phyloP scores from a whole-genome alignment of 2,888 invertebrate species.

The Drosophila conformis region DNA sequence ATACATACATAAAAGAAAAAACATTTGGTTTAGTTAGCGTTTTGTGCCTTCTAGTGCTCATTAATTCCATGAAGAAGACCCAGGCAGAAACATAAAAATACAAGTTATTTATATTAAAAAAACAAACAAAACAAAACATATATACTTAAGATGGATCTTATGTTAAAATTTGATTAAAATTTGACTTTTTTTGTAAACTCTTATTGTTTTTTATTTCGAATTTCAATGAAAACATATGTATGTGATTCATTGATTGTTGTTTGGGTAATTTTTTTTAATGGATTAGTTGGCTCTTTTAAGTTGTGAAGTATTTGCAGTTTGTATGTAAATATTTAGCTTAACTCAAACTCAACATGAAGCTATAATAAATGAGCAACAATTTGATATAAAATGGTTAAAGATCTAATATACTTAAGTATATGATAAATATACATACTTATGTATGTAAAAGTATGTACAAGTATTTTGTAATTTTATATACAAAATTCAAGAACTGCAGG shows the following conservation, averaged over 20 bases:
- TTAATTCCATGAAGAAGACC: conserved; percentile 58
- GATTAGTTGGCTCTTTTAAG: conserved; percentile 23
- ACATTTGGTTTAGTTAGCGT: conserved; percentile 66
- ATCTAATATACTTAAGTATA: conserved; percentile 41
- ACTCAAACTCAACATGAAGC: conserved; percentile 51
- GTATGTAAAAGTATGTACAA: conserved; percentile 57
- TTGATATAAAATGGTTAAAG: conserved; percentile 44
- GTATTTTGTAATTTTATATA: conserved; percentile 81
- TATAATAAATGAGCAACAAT: conserved; percentile 52
- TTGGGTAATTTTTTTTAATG: conserved; percentile 13
- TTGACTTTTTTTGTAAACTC: conserved; percentile 10
- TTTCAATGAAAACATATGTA: conserved; percentile 19
- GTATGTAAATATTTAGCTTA: conserved; percentile 70
- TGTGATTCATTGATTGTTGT: conserved; percentile 32
- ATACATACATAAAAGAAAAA: conserved; percentile 36
- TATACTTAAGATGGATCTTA: conserved; percentile 34
- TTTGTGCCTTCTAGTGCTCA: conserved; percentile 71
- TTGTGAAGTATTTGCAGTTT: conserved; percentile 43
- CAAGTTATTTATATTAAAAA: conserved; percentile 30
- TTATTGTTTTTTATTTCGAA: conserved; percentile 13
- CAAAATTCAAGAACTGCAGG: conserved; percentile 71
- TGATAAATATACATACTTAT: conserved; percentile 32
- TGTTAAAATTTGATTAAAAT: conserved; percentile 9
- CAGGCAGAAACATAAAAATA: conserved; percentile 45
- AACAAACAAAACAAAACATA: conserved; percentile 1